Evolutionary conservation across 2,113 vertebrate genomes (phyloP).

Genomic region (Abramis brama): DNA sequence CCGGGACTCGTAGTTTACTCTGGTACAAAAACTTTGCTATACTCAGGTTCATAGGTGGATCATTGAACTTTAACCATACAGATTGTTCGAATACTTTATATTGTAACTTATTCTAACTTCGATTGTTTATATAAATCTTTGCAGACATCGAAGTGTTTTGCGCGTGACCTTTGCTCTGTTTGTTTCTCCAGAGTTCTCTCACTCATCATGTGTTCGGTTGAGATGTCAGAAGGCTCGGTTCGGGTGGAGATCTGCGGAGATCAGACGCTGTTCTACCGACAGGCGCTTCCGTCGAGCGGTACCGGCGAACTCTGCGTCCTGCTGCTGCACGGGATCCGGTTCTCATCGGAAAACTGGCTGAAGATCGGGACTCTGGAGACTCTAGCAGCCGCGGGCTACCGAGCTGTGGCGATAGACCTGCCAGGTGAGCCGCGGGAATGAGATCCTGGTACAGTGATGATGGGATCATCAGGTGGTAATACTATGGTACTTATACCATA

Average conservation of each 20-base stretch:
- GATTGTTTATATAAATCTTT: not conserved
- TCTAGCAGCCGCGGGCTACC: slow-evolving; percentile 84
- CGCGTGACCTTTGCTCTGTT: not conserved
- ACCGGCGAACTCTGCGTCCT: slow-evolving; percentile 74
- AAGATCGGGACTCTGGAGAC: slow-evolving; percentile 80
- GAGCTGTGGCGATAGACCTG: slow-evolving; percentile 88
- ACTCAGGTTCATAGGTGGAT: not conserved
- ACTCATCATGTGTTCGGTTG: slow-evolving; percentile 76
- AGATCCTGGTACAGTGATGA: too few relatives aligned
- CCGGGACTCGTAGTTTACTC: not conserved
- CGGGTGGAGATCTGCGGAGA: slow-evolving; percentile 73
- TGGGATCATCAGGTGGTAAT: too few relatives aligned
- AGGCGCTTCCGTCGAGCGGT: slow-evolving; percentile 68
- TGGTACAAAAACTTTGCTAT: not conserved
- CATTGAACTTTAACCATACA: not conserved
- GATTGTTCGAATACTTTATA: not conserved
- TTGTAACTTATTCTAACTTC: not conserved
- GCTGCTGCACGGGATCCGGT: slow-evolving; percentile 91
- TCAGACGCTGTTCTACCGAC: slow-evolving; percentile 86
- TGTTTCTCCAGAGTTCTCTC: not conserved
- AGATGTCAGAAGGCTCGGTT: slow-evolving; percentile 71
- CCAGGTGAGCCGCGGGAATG: slow-evolving; percentile 78
- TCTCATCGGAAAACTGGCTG: slow-evolving; percentile 92
- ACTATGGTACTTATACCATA: too few relatives aligned
- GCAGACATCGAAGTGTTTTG: not conserved